These are phyloP conservation scores for Pionites leucogaster DNA, from an alignment of 2,113 vertebrate species.

Conservation along the genomic window DNA sequence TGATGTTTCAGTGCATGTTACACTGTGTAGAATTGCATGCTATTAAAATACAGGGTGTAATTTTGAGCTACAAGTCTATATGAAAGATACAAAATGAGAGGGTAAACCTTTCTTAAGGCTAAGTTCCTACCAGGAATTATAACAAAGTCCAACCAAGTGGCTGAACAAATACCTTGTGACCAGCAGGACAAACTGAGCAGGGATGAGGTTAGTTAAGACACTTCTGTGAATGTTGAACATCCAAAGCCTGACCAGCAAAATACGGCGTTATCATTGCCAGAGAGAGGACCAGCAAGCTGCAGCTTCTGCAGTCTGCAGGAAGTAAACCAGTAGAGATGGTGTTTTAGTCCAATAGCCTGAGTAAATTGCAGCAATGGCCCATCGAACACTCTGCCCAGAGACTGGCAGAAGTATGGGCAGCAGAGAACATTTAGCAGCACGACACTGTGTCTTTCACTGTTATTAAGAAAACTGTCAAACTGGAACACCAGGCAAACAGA, in stretches of 20 bases:
- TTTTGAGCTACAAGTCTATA: not conserved
- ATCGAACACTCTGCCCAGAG: not conserved
- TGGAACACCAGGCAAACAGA: not conserved
- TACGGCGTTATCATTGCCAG: accelerated
- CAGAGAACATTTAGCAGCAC: not conserved
- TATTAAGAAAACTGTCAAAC: not conserved
- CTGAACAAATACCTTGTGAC: not conserved
- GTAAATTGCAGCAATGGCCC: not conserved
- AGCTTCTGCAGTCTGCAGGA: not conserved
- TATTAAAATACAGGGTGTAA: not conserved
- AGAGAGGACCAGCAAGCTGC: not conserved
- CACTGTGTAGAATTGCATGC: not conserved
- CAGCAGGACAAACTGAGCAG: not conserved
- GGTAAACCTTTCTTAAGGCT: not conserved
- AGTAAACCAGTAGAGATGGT: not conserved
- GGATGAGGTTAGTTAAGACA: not conserved
- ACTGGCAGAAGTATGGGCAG: not conserved
- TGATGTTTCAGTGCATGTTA: not conserved
- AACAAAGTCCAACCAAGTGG: not conserved
- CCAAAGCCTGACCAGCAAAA: not conserved
- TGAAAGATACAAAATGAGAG: not conserved
- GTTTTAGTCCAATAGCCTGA: not conserved
- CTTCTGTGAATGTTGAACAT: not conserved
- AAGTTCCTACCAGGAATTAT: not conserved
- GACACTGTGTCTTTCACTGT: not conserved